Conservation (phyloP, 2,113 vertebrate species). For the Elgaria multicarinata region DNA sequence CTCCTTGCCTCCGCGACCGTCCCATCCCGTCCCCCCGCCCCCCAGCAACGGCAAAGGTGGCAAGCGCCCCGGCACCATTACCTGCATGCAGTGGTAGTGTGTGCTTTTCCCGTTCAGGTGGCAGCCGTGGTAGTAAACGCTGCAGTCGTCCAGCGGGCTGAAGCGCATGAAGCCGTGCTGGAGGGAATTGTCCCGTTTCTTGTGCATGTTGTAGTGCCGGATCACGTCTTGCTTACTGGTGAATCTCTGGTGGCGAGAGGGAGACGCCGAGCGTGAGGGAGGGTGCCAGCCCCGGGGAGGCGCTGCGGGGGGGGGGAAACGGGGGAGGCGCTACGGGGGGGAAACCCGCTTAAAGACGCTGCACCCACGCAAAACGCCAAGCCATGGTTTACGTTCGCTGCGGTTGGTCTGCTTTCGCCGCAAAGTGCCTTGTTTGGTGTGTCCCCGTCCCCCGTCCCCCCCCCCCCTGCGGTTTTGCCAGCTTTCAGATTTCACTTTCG, state of each 20-base stretch:
- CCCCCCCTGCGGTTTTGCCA: no score
- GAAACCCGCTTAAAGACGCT: neutral
- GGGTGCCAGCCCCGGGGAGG: slow-evolving; percentile 27
- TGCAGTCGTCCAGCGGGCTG: slow-evolving; percentile 99
- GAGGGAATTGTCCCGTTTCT: slow-evolving; percentile 98
- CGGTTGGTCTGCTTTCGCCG: no score
- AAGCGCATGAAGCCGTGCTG: slow-evolving; percentile 99
- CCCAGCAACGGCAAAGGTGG: neutral
- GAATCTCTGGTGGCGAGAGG: slow-evolving; percentile 89
- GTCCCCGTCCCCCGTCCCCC: no score
- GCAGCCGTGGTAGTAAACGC: slow-evolving; percentile 98
- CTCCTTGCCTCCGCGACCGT: no score
- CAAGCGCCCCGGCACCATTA: slow-evolving; percentile 55
- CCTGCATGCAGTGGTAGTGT: slow-evolving; percentile 99
- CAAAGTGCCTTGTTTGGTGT: no score
- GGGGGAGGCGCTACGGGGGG: neutral
- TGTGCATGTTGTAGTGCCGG: slow-evolving; percentile 99
- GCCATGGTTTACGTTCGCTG: no score
- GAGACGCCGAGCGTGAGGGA: slow-evolving; percentile 53
- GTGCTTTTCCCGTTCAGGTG: slow-evolving; percentile 99
- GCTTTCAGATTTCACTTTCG: no score
- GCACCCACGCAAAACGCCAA: no score
- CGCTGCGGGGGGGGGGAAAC: neutral
- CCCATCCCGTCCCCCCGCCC: neutral
- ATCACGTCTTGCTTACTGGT: slow-evolving; percentile 99